These are phyloP conservation scores for Bombus fervidus DNA, from an alignment of 1,140 invertebrate species.

Conservation along the genomic window DNA sequence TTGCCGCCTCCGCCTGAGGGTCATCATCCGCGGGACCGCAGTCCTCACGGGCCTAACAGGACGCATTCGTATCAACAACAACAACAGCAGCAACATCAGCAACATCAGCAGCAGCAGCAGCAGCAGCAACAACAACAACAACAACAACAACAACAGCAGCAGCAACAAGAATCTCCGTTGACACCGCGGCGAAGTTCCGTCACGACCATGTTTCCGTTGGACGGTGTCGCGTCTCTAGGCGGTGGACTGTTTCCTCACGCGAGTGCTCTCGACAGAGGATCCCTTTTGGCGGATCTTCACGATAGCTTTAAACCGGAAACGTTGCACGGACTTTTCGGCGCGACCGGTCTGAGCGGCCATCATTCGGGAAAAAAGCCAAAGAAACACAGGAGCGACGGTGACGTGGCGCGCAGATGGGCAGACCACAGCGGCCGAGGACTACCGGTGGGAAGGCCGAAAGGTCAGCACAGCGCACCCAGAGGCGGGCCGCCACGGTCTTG, in stretches of 20 bases:
- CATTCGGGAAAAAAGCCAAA: conserved; percentile 75
- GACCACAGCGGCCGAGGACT: conserved; percentile 72
- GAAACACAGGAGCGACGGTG: conserved; percentile 68
- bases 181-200: conserved; percentile 70
- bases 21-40: conserved; percentile 71
- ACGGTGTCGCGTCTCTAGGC: conserved; percentile 72
- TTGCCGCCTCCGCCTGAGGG: conserved; percentile 58
- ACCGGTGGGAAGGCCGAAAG: conserved; percentile 88
- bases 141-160: conserved; percentile 23
- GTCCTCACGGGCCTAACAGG: conserved; percentile 68
- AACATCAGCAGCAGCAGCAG: conserved; percentile 12
- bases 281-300: conserved; percentile 74
- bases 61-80: conserved; percentile 65
- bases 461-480: conserved; percentile 93
- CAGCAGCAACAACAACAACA: conserved; percentile 61
- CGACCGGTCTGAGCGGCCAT: conserved; percentile 63
- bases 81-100: not conserved
- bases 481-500: conserved; percentile 94
- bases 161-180: conserved; percentile 70
- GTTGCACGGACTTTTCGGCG: conserved; percentile 75
- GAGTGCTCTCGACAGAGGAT: conserved; percentile 68
- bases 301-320: conserved; percentile 79
- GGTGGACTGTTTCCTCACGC: conserved; percentile 75
- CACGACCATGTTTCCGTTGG: conserved; percentile 75
- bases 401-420: conserved; percentile 73